Base-by-base conservation (phyloP, 2,797 vertebrate genomes). In the Smutsia gigantea region DNA sequence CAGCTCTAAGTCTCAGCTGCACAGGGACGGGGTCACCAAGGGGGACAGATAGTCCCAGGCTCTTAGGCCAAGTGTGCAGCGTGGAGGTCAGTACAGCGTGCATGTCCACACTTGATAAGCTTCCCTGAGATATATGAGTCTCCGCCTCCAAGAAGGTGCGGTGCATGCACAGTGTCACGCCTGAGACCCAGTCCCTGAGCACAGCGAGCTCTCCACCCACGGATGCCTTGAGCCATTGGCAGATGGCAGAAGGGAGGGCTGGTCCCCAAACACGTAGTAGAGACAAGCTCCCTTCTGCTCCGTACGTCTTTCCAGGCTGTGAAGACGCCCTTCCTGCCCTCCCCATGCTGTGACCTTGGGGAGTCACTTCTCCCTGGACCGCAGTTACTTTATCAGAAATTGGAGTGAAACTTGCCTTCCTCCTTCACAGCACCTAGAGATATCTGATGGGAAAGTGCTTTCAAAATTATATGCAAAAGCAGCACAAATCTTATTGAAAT, bases 161-260 rank as follows among this genome's bases (percentile, higher is more conserved):
- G 71, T 39, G 12, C 31, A 14, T 0, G 42, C 34, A 23, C 42
- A 61, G 59, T 27, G 1, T 5, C 0, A 1, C 11, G 2, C 4
- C 82, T 0, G 39, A 87, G 46, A 90, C 18, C 37, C 64, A 18
- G 51, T 4, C 64, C 66, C 66, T 25, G 15, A 71, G 66, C 46
- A 46, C 61, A 64, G 66, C 53, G 51, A 51, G 12, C 3, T 27
- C 15, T 31, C 21, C 31, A 37, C 51, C 71, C 4, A 31, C 0
- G 13, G 53, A 31, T 4, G 3, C 71, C 37, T 53, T 8, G 21
- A 81, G 42, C 19, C 39, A 3, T 55, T 1, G 4, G 69, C 25
- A 77, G 63, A 23, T 25, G 49, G 39, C 19, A 19, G 11, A 51
- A 42, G 49, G n/a, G 17, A 18, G 23, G 49, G 42, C 37, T 72